A percentile compares a stretch with the other conserved stretches of the same genome.
These are phyloP conservation scores for Lasius platythorax DNA, from an alignment of 2,888 invertebrate genomes.

Conservation along the genomic window DNA sequence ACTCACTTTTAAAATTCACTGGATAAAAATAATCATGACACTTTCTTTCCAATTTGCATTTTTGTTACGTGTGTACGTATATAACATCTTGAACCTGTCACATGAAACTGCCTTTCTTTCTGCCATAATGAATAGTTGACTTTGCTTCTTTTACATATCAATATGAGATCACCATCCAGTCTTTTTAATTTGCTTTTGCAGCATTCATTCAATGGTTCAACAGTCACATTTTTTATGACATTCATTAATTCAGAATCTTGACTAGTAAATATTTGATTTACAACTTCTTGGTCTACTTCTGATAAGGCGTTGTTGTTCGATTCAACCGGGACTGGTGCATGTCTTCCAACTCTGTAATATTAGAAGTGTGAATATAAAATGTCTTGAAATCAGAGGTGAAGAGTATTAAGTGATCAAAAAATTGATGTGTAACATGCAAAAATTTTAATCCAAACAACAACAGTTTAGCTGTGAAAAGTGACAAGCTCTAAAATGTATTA, in stretches of 20 bases:
- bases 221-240: not conserved
- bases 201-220: not conserved
- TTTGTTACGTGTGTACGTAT: no score
- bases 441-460: not conserved
- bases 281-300: not conserved
- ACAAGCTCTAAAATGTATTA: not conserved
- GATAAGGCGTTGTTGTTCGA: not conserved
- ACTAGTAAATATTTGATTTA: not conserved
- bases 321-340: not conserved
- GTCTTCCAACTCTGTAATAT: constrained; percentile 1
- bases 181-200: not conserved
- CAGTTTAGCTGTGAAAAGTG: not conserved
- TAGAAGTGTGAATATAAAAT: not conserved
- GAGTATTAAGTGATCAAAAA: not conserved
- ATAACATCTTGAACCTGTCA: not conserved
- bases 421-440: not conserved
- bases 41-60: no score
- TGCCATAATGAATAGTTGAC: not conserved
- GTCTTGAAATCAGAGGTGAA: not conserved
- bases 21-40: no score
- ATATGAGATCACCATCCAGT: not conserved
- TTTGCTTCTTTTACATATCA: not conserved
- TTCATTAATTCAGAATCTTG: constrained; percentile 2
- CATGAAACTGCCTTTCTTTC: not conserved
- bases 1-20: no score